Percentiles rank a stretch among this genome's conserved stretches.
phyloP scores from a whole-genome alignment of 2,797 vertebrate genomes.

The Fringilla coelebs region DNA sequence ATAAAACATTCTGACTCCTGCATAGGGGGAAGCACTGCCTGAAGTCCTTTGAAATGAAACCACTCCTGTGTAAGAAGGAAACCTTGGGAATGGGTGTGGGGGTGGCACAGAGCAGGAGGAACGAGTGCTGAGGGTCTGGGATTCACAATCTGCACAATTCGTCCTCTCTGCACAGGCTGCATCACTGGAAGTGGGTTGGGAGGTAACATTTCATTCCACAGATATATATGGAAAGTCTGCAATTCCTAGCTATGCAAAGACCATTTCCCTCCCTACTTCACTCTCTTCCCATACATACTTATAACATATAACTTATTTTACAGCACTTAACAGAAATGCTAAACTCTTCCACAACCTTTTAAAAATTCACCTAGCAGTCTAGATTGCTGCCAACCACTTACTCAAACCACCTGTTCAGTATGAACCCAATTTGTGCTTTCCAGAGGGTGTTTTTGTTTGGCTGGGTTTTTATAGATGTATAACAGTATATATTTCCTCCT shows the following conservation, averaged over 20 bases:
- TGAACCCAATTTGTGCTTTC: neutral
- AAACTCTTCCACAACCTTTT: neutral
- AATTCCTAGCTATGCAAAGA: neutral
- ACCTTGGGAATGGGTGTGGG: neutral
- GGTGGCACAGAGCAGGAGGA: neutral
- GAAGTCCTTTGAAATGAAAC: neutral
- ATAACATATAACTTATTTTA: neutral
- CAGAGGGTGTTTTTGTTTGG: neutral
- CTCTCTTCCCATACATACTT: neutral
- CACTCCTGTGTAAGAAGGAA: neutral
- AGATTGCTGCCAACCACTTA: neutral
- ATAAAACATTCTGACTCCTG: neutral
- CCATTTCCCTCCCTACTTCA: neutral
- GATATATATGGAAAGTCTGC: neutral
- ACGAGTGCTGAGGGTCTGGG: neutral
- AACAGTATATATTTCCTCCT: neutral
- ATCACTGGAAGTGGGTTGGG: neutral
- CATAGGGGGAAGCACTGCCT: neutral
- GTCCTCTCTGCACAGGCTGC: neutral
- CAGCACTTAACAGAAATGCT: neutral
- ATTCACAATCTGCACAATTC: neutral
- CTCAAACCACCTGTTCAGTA: neutral
- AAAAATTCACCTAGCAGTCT: neutral
- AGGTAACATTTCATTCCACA: neutral
- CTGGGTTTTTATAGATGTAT: neutral